A percentile compares a stretch with the other conserved stretches of the same genome.
phyloP scores from a whole-genome alignment of 1,140 invertebrate genomes.

The Drosophila trapezifrons region DNA sequence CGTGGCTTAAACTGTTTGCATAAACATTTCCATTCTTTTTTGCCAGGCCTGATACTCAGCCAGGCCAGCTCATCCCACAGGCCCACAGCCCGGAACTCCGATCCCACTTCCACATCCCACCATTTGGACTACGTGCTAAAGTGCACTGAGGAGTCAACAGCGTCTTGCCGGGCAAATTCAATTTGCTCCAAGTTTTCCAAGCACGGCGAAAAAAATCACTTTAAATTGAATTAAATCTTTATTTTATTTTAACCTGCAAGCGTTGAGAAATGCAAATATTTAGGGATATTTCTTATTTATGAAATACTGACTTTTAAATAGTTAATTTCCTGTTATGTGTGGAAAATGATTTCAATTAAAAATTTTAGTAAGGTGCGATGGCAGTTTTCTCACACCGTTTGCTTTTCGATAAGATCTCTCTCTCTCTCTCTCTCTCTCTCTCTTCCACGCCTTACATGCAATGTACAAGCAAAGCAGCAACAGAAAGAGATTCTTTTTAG shows the following conservation, averaged over 20 bases:
- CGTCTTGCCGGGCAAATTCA: constrained; percentile 63
- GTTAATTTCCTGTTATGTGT: no score
- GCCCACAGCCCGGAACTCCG: background rate
- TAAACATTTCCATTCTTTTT: constrained; percentile 58
- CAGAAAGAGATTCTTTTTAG: no score
- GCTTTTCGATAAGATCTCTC: no score
- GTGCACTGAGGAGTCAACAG: constrained; percentile 58
- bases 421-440: no score
- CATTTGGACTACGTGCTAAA: constrained; percentile 66
- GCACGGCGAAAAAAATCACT: constrained; percentile 7
- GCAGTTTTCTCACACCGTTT: no score
- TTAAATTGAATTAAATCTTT: background rate
- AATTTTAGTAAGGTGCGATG: no score
- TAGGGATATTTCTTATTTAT: no score
- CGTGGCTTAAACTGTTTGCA: constrained; percentile 71
- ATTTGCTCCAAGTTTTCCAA: constrained; percentile 57
- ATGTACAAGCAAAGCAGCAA: no score
- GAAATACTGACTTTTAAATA: no score
- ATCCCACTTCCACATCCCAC: constrained; percentile 8
- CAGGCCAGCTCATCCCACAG: constrained; percentile 13
- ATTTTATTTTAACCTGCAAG: background rate
- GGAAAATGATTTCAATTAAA: no score
- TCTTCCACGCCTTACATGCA: no score
- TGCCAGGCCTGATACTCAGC: constrained; percentile 6
- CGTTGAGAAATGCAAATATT: no score